Conservation (phyloP, 2,113 vertebrate species). For the Plectropomus leopardus region DNA sequence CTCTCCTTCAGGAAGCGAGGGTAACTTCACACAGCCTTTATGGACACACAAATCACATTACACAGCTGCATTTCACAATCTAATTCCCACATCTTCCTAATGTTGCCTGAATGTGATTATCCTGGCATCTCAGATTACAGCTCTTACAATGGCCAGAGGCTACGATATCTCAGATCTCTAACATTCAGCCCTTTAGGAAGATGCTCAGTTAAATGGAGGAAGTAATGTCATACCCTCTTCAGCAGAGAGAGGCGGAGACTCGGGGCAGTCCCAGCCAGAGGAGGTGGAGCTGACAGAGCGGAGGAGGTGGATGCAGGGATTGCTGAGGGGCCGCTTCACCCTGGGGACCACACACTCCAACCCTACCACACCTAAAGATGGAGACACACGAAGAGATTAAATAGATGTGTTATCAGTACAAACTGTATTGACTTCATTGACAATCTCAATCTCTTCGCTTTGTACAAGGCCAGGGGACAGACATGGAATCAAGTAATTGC, state of each 20-base stretch:
- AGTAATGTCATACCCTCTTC: slow-evolving; percentile 76
- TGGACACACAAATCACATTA: slow-evolving; percentile 45
- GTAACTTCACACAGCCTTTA: slow-evolving; percentile 88
- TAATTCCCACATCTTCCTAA: slow-evolving; percentile 20
- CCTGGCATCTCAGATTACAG: slow-evolving; percentile 15
- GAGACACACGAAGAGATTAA: neutral
- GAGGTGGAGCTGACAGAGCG: slow-evolving; percentile 76
- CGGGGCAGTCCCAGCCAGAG: slow-evolving; percentile 86
- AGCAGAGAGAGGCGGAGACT: slow-evolving; percentile 79
- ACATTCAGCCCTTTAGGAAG: slow-evolving; percentile 2
- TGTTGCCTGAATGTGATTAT: slow-evolving; percentile 39
- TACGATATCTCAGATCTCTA: slow-evolving; percentile 18
- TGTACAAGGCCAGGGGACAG: neutral
- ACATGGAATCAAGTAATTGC: too few relatives aligned
- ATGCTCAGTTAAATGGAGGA: slow-evolving; percentile 15
- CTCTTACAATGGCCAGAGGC: neutral
- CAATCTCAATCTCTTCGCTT: slow-evolving; percentile 2
- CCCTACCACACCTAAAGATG: slow-evolving; percentile 77
- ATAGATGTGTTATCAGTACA: neutral
- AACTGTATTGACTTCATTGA: neutral
- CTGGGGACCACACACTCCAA: slow-evolving; percentile 75
- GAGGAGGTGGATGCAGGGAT: slow-evolving; percentile 82
- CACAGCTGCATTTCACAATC: slow-evolving; percentile 22
- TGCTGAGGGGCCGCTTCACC: slow-evolving; percentile 82
- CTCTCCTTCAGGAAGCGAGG: slow-evolving; percentile 96